phyloP scores from a whole-genome alignment of 2,888 invertebrate species.

The Cerastis leucographa region DNA sequence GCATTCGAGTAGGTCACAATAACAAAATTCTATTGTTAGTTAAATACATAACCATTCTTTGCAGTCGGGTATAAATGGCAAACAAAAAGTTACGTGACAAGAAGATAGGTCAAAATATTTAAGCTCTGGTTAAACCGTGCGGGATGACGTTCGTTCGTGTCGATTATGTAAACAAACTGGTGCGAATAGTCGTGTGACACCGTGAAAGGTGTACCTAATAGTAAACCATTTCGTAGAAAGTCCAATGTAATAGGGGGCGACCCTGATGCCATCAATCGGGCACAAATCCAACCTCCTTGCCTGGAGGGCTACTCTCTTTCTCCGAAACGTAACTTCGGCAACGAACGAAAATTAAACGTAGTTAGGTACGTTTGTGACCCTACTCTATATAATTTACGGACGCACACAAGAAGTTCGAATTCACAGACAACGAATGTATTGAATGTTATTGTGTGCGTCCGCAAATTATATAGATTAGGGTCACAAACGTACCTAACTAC shows the following conservation, averaged over 20 bases:
- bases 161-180: neutral
- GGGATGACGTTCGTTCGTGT: neutral
- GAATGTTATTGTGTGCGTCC: no score
- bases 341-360: no score
- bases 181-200: neutral
- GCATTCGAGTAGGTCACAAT: slow-evolving; percentile 11
- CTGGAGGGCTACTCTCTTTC: no score
- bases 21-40: neutral
- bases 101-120: neutral
- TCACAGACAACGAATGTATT: no score
- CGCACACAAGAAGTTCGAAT: no score
- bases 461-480: no score
- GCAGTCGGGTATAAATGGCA: neutral
- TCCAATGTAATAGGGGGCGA: neutral
- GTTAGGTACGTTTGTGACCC: no score
- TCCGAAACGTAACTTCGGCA: no score
- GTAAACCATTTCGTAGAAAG: neutral
- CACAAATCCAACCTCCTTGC: neutral
- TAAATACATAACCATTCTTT: neutral
- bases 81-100: neutral
- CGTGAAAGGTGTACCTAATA: neutral
- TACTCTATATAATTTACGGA: no score
- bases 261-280: neutral
- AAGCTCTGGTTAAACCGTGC: neutral
- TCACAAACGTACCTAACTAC: no score